phyloP scores from a whole-genome alignment of 2,113 vertebrate genomes.

The Gobiocypris rarus region DNA sequence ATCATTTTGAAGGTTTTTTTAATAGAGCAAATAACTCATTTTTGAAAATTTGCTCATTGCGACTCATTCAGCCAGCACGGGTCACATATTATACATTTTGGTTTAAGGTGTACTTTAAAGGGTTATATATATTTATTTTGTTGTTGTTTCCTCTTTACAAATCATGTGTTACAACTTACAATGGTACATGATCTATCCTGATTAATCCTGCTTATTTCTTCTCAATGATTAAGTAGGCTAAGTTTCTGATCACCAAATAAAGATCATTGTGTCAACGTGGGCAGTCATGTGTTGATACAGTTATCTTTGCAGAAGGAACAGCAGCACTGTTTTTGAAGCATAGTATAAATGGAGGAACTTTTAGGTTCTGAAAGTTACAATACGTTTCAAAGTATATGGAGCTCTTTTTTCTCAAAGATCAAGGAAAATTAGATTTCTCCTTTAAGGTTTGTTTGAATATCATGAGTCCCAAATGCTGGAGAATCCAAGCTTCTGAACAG shows the following conservation, averaged over 20 bases:
- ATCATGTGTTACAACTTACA: no score
- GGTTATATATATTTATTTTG: no score
- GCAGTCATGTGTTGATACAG: background rate
- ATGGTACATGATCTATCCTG: no score
- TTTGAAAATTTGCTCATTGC: no score
- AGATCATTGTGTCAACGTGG: background rate
- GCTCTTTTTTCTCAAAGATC: slow-evolving; percentile 25
- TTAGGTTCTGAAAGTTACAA: background rate
- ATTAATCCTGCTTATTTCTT: no score
- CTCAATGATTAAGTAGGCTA: background rate
- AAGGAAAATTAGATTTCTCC: background rate
- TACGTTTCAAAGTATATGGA: background rate
- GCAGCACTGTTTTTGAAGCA: background rate
- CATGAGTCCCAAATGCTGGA: background rate
- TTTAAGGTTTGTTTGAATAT: slow-evolving; percentile 16
- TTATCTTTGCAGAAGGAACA: slow-evolving; percentile 8
- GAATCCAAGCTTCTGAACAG: slow-evolving; percentile 19
- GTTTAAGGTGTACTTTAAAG: no score
- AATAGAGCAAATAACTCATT: no score
- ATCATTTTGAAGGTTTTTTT: no score
- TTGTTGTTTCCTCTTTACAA: no score
- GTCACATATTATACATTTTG: no score
- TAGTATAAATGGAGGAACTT: background rate
- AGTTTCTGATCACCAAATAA: background rate
- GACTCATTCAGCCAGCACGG: no score